Evolutionary conservation across 1,140 invertebrate genomes (phyloP), one percentile per base, ranked within the genome.

Genomic region (Steinernema khuongi): DNA sequence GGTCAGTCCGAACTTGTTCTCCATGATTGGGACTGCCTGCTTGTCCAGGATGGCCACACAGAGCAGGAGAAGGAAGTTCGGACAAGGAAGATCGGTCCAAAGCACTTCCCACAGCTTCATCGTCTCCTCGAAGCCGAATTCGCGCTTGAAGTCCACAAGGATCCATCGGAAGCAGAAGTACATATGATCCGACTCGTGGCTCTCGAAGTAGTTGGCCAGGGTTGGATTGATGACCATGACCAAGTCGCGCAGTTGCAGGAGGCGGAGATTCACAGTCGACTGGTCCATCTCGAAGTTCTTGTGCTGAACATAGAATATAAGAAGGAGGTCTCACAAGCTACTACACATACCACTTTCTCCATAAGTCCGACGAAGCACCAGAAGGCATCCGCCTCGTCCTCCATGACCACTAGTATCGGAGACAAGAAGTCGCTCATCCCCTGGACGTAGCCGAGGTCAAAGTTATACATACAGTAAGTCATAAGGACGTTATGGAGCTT

Each of bases 391-490:
- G 93, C 91, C 88, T 98, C 95, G 85, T 93, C 91, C 73, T 92
- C 89, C 88, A 96, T 90, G 17, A 97, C 89, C 83, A 92, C 90
- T 31, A 98, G 87, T 79, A 99, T 91, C 0, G 96, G 96, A 22
- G 94, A 92, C 32, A 98, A 87, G 60, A 99, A 88, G 87, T 99
- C 96, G 82, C 93, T 96, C 96, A 99, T 99, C n/a, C 96, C 89
- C 80, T 90, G 89, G 2, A 89, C 89, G 85, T 89, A 89, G n/a
- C 89, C 95, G 74, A 99, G 87, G 88, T 99, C 96, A 87, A 99
- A 99, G 87, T 99, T 97, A 85, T 97, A 97, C 95, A 99, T 97
- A n/a, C 94, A 91, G 86, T 98, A 99, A 0, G 96, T 98, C 93
- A 98, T 96, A 0, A 99, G 88, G 82, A 99, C 93, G 83, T 97